Conservation (phyloP, 2,797 vertebrate species). For the Distichodus sexfasciatus region DNA sequence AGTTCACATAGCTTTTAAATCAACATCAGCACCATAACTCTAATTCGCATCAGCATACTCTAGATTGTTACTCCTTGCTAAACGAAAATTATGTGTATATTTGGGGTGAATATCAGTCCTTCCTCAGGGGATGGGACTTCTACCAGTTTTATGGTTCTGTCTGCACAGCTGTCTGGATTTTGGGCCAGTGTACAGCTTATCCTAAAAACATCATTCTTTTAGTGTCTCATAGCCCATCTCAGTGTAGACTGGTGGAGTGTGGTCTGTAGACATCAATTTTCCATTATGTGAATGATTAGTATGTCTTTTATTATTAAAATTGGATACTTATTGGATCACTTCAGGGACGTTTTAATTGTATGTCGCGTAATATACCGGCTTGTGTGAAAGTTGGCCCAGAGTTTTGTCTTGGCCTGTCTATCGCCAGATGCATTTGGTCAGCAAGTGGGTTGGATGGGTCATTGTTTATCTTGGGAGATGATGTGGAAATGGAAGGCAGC, state of each 20-base stretch:
- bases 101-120: background rate
- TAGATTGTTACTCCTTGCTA: too few relatives aligned
- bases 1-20: background rate
- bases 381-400: background rate
- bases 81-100: background rate
- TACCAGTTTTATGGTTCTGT: background rate
- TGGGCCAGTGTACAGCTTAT: background rate
- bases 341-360: too few relatives aligned
- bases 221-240: background rate
- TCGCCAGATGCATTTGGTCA: slow-evolving; percentile 21
- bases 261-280: background rate
- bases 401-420: background rate
- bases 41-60: too few relatives aligned
- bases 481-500: slow-evolving; percentile 33
- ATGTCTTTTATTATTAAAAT: slow-evolving; percentile 13
- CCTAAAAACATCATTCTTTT: background rate
- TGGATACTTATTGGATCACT: too few relatives aligned
- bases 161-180: background rate
- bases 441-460: slow-evolving; percentile 1
- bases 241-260: background rate
- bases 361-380: too few relatives aligned
- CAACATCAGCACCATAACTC: too few relatives aligned
- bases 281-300: background rate
- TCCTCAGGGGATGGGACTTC: background rate
- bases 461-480: slow-evolving; percentile 30